Percentiles rank a stretch among this genome's conserved stretches.
These are phyloP conservation scores for Sebastes jordani DNA, from an alignment of 2,797 vertebrate genomes.

Conservation along the genomic window DNA sequence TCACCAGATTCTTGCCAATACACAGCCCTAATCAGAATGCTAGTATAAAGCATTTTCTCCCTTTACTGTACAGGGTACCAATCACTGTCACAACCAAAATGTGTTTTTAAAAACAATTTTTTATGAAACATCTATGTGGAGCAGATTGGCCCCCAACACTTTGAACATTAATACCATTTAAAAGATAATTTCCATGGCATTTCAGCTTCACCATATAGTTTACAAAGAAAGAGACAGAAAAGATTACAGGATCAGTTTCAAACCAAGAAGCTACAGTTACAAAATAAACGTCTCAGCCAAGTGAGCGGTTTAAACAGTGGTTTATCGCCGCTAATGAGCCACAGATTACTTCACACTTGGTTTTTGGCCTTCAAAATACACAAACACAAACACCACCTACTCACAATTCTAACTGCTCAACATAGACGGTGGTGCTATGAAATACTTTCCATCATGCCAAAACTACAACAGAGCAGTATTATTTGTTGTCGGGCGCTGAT, in stretches of 20 bases:
- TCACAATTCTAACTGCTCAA: not conserved
- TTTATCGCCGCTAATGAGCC: slow-evolving; percentile 24
- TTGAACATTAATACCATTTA: not conserved
- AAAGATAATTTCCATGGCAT: not conserved
- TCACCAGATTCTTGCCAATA: too few relatives aligned
- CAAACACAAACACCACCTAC: slow-evolving; percentile 27
- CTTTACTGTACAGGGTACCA: not conserved
- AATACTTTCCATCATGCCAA: not conserved
- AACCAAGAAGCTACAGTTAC: not conserved
- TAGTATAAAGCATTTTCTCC: not conserved
- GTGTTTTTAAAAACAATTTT: not conserved
- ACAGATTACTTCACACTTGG: slow-evolving; percentile 24
- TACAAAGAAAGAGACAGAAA: not conserved
- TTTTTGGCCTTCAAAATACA: slow-evolving; percentile 23
- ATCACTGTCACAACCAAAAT: not conserved
- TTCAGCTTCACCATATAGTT: not conserved
- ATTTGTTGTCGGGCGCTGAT: slow-evolving; percentile 3
- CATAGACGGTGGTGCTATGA: not conserved
- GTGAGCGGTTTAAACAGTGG: not conserved
- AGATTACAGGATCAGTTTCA: not conserved
- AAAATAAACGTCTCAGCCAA: not conserved
- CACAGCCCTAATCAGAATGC: not conserved
- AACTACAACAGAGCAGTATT: not conserved
- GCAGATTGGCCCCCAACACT: not conserved
- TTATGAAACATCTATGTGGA: not conserved